Conservation (phyloP, 2,888 invertebrate genomes). For the Empis livida region DNA sequence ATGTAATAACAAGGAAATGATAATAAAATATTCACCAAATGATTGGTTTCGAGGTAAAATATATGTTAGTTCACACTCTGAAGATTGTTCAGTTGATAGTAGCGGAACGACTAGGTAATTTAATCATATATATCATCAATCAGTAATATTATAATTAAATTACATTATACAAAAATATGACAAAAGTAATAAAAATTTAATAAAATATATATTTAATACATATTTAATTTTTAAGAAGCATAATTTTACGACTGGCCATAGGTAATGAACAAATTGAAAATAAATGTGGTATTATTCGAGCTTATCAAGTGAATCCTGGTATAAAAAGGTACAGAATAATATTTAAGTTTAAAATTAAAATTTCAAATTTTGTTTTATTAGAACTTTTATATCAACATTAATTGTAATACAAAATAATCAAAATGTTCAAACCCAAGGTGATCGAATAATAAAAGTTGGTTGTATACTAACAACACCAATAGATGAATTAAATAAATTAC, state of each 20-base stretch:
- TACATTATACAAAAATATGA: no score
- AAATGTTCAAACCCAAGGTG: conserved; percentile 72
- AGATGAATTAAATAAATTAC: conserved; percentile 22
- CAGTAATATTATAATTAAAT: no score
- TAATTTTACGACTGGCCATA: conserved; percentile 26
- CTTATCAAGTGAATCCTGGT: conserved; percentile 26
- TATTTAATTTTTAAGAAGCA: conserved; percentile 10
- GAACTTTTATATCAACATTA: conserved; percentile 61
- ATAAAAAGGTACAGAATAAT: not conserved
- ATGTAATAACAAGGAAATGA: conserved; percentile 57
- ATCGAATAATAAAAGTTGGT: conserved; percentile 66
- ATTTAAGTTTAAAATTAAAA: not conserved
- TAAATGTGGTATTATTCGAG: conserved; percentile 32
- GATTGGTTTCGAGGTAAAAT: conserved; percentile 56
- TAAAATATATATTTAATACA: no score
- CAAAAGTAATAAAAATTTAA: no score
- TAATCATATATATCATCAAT: no score
- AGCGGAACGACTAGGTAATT: conserved; percentile 26
- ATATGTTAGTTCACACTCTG: conserved; percentile 68
- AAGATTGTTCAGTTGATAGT: conserved; percentile 52
- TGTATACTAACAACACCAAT: conserved; percentile 46
- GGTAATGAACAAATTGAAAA: conserved; percentile 32
- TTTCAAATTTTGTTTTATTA: conserved; percentile 22
- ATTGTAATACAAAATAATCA: conserved; percentile 74
- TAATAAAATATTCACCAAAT: conserved; percentile 51